Conservation (phyloP, 2,797 vertebrate genomes). For the Liasis olivaceus region DNA sequence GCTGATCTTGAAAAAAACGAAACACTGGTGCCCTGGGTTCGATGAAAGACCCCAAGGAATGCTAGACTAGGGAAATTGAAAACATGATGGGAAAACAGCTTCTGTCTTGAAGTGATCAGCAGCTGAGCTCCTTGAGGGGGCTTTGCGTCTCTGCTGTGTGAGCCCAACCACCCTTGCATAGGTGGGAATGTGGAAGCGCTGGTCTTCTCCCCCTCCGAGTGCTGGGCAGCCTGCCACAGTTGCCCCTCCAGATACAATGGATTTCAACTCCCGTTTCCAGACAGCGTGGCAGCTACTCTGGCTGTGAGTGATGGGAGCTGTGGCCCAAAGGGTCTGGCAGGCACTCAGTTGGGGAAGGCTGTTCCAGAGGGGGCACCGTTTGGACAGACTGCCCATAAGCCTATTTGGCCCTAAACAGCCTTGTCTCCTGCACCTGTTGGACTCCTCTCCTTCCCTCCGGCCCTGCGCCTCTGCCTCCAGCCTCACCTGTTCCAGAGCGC, state of each 20-base stretch:
- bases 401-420: background rate
- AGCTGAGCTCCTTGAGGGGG: background rate
- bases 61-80: background rate
- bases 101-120: background rate
- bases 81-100: background rate
- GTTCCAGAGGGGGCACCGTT: background rate
- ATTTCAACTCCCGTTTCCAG: background rate
- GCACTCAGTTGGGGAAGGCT: background rate
- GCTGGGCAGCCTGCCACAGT: background rate
- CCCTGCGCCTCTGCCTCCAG: too few species aligned
- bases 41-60: background rate
- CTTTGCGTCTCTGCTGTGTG: background rate
- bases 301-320: background rate
- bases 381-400: background rate
- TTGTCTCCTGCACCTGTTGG: background rate
- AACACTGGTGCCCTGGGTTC: background rate
- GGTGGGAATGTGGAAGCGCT: background rate
- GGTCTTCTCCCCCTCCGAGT: background rate
- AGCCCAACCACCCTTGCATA: background rate
- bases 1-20: background rate
- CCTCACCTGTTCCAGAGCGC: background rate
- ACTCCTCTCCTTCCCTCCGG: background rate
- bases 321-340: too few species aligned
- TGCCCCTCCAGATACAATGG: background rate
- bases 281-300: background rate